These are phyloP conservation scores for Drosophila lacicola DNA, from an alignment of 2,888 invertebrate species.

Conservation along the genomic window DNA sequence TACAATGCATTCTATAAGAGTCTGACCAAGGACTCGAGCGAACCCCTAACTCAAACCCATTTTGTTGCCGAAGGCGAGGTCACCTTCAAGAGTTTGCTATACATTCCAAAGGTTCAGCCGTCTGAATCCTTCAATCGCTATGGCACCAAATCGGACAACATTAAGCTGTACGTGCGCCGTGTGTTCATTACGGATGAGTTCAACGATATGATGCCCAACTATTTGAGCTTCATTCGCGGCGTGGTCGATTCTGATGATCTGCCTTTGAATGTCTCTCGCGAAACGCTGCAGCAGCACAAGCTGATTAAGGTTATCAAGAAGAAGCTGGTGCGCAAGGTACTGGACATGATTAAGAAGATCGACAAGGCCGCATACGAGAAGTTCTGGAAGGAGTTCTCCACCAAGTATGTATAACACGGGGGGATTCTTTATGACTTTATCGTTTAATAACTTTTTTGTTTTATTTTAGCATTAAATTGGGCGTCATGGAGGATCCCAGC, in stretches of 20 bases:
- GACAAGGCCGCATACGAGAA: conserved; percentile 94
- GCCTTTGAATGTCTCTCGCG: conserved; percentile 98
- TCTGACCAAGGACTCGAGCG: conserved; percentile 94
- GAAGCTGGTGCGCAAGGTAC: conserved; percentile 97
- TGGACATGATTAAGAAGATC: conserved; percentile 99
- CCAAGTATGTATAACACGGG: conserved; percentile 88
- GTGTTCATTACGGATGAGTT: conserved; percentile 99
- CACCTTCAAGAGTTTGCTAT: conserved; percentile 98
- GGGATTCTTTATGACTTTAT: not conserved
- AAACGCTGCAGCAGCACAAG: conserved; percentile 99
- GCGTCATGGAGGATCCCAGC: conserved; percentile 98
- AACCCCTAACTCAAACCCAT: conserved; percentile 93
- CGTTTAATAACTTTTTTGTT: not conserved
- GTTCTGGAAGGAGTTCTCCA: conserved; percentile 99
- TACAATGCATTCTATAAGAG: conserved; percentile 98
- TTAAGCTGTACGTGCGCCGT: conserved; percentile 98
- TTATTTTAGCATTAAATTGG: conserved; percentile 92
- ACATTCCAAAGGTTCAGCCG: conserved; percentile 95
- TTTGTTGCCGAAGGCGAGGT: conserved; percentile 99
- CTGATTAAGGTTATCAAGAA: conserved; percentile 99
- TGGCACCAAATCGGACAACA: conserved; percentile 96
- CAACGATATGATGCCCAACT: conserved; percentile 99
- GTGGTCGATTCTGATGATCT: conserved; percentile 99
- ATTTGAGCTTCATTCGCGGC: conserved; percentile 97
- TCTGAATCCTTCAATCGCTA: conserved; percentile 97